Base-by-base conservation (phyloP, 2,113 vertebrate species). In the Nasalis larvatus region DNA sequence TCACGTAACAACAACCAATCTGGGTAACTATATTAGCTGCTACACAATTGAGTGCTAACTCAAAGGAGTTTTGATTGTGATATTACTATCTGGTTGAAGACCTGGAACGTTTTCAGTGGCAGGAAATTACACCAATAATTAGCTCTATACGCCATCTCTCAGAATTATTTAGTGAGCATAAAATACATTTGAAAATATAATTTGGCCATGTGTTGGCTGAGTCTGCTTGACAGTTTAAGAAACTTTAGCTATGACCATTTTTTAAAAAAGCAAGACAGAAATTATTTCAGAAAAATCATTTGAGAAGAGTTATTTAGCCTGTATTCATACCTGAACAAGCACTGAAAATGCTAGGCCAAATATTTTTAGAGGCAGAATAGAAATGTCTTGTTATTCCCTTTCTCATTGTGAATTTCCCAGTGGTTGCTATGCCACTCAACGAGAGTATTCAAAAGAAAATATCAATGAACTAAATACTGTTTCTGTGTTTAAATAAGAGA, bases 351-450 rank as follows among this genome's bases (percentile, higher is more conserved):
- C 35, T 93, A 90, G 69, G 69, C 4, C 37, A 97, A 94, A 63
- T 93, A 96, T 80, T 93, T 97, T 94, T 86, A 94, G 83, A 95
- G 76, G 1, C 63, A 56, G 54, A 86, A 86, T 47, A 92, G 74
- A 96, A 96, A 92, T 89, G 30, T 66, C 20, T 88, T 94, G 60
- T 32, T 58, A 47, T 83, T 93, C 63, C n/a, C 18, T 68, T 87
- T 21, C n/a, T 60, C 7, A 85, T 35, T 42, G 77, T 94, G 23
- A 86, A 83, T 92, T 81, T 95, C 56, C 47, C n/a, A 86, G 35
- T 74, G 25, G 89, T 47, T 80, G n/a, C 66, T 85, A 80, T 86
- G 58, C 23, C 78, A 83, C 58, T 96, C 85, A 96, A 32, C 88
- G 58, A 91, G 4, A 86, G 17, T 40, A 68, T 63, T 52, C 73